These are phyloP conservation scores for Cephus nigrinus DNA, from an alignment of 2,888 invertebrate genomes.

Conservation along the genomic window DNA sequence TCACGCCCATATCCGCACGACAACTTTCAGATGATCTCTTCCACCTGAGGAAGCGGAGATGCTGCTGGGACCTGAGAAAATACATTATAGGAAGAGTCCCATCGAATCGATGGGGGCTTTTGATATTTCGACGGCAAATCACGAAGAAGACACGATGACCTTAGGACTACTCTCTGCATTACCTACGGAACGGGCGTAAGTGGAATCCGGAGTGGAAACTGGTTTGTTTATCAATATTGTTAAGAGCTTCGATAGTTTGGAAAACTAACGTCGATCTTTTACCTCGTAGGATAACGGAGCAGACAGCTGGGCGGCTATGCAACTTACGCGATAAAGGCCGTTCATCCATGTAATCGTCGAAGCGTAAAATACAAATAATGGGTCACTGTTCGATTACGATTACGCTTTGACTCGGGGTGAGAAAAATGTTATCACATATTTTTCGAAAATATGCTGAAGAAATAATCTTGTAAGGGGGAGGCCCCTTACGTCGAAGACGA, in stretches of 20 bases:
- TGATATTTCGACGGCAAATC: neutral
- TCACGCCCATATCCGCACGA: conserved; percentile 35
- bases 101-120: neutral
- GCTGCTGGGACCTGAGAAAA: neutral
- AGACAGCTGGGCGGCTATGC: neutral
- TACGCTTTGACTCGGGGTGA: neutral
- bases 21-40: conserved; percentile 3
- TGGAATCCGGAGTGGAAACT: neutral
- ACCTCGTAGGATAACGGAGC: neutral
- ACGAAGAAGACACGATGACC: neutral
- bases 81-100: neutral
- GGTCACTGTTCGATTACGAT: neutral
- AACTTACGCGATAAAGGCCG: neutral
- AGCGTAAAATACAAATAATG: neutral
- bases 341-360: neutral
- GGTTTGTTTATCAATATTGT: neutral
- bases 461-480: neutral
- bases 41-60: neutral
- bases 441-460: neutral
- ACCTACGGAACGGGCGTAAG: neutral
- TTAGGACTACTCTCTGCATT: neutral
- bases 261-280: neutral
- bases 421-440: neutral
- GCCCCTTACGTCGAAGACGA: neutral
- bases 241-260: neutral